Base-by-base conservation (phyloP, 2,797 vertebrate species). In the Pseudochirops cupreus region DNA sequence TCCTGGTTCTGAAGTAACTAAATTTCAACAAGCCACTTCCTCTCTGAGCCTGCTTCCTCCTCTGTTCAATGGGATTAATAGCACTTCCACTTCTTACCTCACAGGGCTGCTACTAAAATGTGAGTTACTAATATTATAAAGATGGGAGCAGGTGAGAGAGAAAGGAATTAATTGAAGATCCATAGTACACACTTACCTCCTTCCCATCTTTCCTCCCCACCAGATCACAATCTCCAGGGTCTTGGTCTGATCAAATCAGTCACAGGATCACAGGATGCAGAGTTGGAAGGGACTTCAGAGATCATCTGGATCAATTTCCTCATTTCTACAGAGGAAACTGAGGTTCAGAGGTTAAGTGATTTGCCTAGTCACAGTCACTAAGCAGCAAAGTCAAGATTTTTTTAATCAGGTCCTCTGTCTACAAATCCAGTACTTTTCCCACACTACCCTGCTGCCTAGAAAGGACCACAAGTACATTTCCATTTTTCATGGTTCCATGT, bases 1-100 rank as follows among this genome's bases (percentile, higher is more conserved):
- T 97, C 74, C 39, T 82, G 21, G 74, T 82, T 82, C 74, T 82
- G n/a, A 82, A 96, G 90, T 53, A 59, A 91, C 52, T 91, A 94
- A 93, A 95, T 87, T 39, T 94, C 74, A 82, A 46, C 21, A 46
- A 46, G 9, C 24, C 39, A 50, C 24, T 50, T 87, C 39, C 10
- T 39, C 39, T 26, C 74, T 50, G 74, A 87, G 39, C 21, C 9
- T 26, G 10, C 24, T 87, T 87, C 39, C 39, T 46, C 10, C 62
- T 50, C 21, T 26, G 21, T 46, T 87, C 21, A 50, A 87, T 87
- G 39, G 24, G 39, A 87, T 87, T 87, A 87, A 50, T 46, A 87
- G 74, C 39, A 46, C 21, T 87, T 87, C 39, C 24, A 50, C 2
- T 50, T 87, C 74, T 39, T 87, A 87, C 10, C 24, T 87, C 74